Percentiles rank a stretch among this genome's conserved stretches.
These are phyloP conservation scores for Bryconaethiops microstoma DNA, from an alignment of 2,797 vertebrate genomes.

Conservation along the genomic window DNA sequence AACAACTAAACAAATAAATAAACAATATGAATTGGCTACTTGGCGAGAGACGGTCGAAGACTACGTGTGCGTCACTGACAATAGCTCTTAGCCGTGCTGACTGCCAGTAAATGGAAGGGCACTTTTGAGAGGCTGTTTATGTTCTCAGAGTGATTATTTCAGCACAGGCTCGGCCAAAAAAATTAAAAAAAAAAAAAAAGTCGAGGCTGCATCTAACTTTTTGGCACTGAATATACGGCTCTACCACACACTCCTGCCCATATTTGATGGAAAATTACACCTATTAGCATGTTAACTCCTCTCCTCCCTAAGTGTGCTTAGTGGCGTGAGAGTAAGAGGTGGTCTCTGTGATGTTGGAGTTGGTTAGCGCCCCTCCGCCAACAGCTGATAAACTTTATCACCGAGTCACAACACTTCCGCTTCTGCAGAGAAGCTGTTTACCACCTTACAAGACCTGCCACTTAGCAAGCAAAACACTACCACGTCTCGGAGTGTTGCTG, in stretches of 20 bases:
- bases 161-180: neutral
- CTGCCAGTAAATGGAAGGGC: conserved; percentile 24
- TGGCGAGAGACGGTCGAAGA: neutral
- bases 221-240: neutral
- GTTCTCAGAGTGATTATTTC: conserved; percentile 28
- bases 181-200: neutral
- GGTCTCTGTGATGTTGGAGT: conserved; percentile 49
- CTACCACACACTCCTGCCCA: neutral
- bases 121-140: conserved; percentile 20
- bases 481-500: neutral
- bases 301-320: neutral
- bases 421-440: conserved; percentile 69
- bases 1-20: neutral
- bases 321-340: conserved; percentile 12
- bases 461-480: conserved; percentile 6
- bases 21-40: conserved; percentile 30
- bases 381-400: conserved; percentile 83
- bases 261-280: conserved; percentile 11
- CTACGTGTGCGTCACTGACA: conserved; percentile 18
- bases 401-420: conserved; percentile 69
- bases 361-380: conserved; percentile 68
- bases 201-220: neutral
- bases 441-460: conserved; percentile 45
- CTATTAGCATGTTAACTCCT: neutral
- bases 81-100: conserved; percentile 18